A percentile compares a stretch with the other conserved stretches of the same genome.
These are phyloP conservation scores for Drosophila kikkawai DNA, from an alignment of 1,140 invertebrate genomes.

Conservation along the genomic window DNA sequence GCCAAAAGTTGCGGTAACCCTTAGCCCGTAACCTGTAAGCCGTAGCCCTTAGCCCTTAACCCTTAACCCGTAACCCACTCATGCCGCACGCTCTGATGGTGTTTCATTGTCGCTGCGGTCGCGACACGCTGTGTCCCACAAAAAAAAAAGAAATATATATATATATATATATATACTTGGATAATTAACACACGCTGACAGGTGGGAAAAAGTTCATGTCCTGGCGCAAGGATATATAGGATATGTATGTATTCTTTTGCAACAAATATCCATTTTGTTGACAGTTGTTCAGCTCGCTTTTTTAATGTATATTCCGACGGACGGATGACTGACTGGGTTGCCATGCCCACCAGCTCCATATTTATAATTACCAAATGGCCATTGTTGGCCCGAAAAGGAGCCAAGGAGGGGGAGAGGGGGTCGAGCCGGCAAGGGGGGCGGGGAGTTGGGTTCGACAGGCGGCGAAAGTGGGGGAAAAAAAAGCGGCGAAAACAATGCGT, in stretches of 20 bases:
- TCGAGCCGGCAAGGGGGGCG: background rate
- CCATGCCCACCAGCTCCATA: slow-evolving; percentile 61
- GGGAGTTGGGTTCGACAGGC: slow-evolving; percentile 51
- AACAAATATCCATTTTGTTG: slow-evolving; percentile 78
- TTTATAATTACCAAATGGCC: slow-evolving; percentile 82
- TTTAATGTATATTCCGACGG: slow-evolving; percentile 6
- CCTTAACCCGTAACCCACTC: slow-evolving; percentile 10
- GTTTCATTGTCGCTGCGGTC: slow-evolving; percentile 79
- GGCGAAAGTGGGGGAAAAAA: background rate
- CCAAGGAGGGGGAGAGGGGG: too few species aligned
- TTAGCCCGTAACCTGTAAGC: slow-evolving; percentile 20
- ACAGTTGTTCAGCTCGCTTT: slow-evolving; percentile 50
- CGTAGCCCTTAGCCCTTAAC: slow-evolving; percentile 10
- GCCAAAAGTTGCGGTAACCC: slow-evolving; percentile 38
- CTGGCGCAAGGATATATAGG: background rate
- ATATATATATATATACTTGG: background rate
- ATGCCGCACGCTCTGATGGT: slow-evolving; percentile 51
- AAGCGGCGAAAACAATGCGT: slow-evolving; percentile 68
- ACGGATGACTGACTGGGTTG: slow-evolving; percentile 32
- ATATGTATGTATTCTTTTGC: slow-evolving; percentile 27
- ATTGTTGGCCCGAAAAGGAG: slow-evolving; percentile 51
- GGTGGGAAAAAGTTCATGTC: slow-evolving; percentile 39
- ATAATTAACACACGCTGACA: slow-evolving; percentile 78
- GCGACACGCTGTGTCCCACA: slow-evolving; percentile 65
- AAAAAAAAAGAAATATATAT: background rate